phyloP scores from a whole-genome alignment of 1,140 invertebrate species.

The Caenorhabditis briggsae region DNA sequence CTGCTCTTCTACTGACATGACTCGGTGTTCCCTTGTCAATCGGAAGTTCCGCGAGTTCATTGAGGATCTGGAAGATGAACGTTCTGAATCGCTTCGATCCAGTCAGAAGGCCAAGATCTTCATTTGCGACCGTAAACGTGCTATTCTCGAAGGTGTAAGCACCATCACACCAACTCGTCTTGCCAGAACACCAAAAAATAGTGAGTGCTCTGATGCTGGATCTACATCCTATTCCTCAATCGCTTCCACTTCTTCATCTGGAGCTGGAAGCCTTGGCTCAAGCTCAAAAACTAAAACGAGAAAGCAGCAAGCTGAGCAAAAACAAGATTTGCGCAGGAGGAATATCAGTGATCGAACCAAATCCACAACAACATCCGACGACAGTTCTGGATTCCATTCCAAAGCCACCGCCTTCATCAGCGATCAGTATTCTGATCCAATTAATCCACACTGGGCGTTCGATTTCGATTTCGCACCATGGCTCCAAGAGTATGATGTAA shows the following conservation, averaged over 20 bases:
- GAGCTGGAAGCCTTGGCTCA: neutral
- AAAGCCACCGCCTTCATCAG: slow-evolving; percentile 23
- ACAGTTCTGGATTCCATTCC: neutral
- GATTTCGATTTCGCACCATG: slow-evolving; percentile 13
- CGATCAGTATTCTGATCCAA: slow-evolving; percentile 27
- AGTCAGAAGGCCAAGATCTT: slow-evolving; percentile 29
- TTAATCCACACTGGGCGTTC: slow-evolving; percentile 46
- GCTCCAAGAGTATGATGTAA: slow-evolving; percentile 37
- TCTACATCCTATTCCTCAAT: slow-evolving; percentile 6
- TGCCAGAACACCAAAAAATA: slow-evolving; percentile 26
- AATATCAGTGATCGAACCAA: slow-evolving; percentile 35
- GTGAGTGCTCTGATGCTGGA: slow-evolving; percentile 35
- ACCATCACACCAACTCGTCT: slow-evolving; percentile 2
- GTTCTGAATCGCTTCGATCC: slow-evolving; percentile 14
- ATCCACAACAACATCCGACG: neutral
- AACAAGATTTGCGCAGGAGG: neutral
- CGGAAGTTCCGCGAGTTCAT: neutral
- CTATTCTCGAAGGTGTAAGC: slow-evolving; percentile 27
- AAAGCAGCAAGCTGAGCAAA: slow-evolving; percentile 19
- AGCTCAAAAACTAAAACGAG: slow-evolving; percentile 38
- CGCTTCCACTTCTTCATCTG: slow-evolving; percentile 27
- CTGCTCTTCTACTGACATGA: slow-evolving; percentile 44
- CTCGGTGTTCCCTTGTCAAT: slow-evolving; percentile 34
- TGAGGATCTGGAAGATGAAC: slow-evolving; percentile 23
- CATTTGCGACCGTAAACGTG: slow-evolving; percentile 37